Evolutionary conservation across 2,797 vertebrate species (phyloP).

Genomic region (Ciconia nigra): DNA sequence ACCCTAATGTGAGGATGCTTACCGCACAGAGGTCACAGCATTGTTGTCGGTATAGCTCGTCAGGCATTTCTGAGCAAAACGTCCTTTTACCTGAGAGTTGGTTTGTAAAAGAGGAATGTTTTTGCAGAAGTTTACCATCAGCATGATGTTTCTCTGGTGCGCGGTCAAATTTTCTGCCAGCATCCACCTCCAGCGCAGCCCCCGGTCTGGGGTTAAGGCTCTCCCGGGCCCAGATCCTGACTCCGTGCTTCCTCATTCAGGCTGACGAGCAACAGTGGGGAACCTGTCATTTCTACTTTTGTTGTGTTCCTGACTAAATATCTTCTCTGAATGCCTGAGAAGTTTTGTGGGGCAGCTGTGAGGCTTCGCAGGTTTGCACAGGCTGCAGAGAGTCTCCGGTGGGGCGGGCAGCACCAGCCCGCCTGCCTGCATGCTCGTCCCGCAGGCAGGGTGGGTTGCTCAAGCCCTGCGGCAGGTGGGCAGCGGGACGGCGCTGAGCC

Average conservation of each 20-base stretch:
- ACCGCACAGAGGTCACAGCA: rapidly evolving
- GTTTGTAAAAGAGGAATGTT: neutral
- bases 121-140: neutral
- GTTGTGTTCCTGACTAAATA: neutral
- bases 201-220: neutral
- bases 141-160: neutral
- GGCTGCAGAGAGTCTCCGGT: neutral
- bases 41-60: neutral
- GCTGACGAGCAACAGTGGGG: rapidly evolving
- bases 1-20: neutral
- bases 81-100: neutral
- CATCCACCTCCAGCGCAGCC: neutral
- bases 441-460: neutral
- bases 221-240: neutral
- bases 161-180: neutral
- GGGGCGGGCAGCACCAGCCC: neutral
- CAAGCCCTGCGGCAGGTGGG: neutral
- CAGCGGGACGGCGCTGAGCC: neutral
- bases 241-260: neutral
- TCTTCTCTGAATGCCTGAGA: neutral
- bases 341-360: neutral
- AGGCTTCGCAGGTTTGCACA: neutral
- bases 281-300: neutral
- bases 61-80: neutral
- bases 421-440: rapidly evolving